Evolutionary conservation across 2,113 vertebrate species (phyloP), one percentile per base, ranked within the genome.

Genomic region (Pachyramphus minor): DNA sequence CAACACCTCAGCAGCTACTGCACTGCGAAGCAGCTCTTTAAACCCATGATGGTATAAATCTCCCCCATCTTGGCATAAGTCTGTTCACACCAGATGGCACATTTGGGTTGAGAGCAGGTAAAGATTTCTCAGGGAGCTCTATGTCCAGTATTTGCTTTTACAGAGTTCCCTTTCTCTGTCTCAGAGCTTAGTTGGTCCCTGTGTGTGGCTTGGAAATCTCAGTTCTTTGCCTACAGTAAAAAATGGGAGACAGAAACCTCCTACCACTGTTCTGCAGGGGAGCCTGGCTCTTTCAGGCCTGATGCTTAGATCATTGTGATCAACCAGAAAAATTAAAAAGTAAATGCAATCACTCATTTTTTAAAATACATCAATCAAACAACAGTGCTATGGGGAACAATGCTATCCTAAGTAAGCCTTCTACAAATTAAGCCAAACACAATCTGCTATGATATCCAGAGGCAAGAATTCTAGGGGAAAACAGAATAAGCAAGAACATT

Each of bases 1-100:
- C 35, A 39, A 37, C 37, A n/a, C 28, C 63, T 67, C 63, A 90
- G 68, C 67, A 86, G 35, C 84, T 78, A 78, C 45, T 63, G 64
- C 68, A 89, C 45, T 63, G 64, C 68, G 86, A 93, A 93, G 42
- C 72, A 92, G 47, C 39, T 82, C 56, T 90, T 74, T 75, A 95
- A 95, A 85, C 33, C 30, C 42, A 71, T 33, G 33, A 74, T 47
- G 33, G 37, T 50, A 88, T 67, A 84, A 84, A 81, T 96, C 95
- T 95, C 74, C 39, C 47, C 68, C 35, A 60, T 63, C 76, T 87
- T 92, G 84, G 73, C 83, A 47, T 68, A 80, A 83, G 47, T 79
- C 88, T 86, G n/a, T 86, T 95, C 64, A 87, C 59, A 92, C 79
- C 95, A 94, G 94, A 92, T 81, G 90, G 79, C 45, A 89, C 35